phyloP scores from a whole-genome alignment of 35 echinoderm and acorn worm genomes.

The Apostichopus californicus region DNA sequence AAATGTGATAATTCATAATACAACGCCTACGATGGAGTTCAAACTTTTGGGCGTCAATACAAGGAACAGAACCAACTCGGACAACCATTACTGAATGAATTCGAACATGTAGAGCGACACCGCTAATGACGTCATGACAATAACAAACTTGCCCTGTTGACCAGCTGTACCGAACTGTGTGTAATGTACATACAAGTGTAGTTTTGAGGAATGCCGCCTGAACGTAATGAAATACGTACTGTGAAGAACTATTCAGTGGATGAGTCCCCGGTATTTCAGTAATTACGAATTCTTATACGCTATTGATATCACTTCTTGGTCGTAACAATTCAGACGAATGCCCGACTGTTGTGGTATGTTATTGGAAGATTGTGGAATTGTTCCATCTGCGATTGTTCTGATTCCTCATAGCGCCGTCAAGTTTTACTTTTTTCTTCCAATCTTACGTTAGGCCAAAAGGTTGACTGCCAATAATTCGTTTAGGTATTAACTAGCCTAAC shows the following conservation, averaged over 20 bases:
- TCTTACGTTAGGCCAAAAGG: background rate
- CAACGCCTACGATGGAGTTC: no score
- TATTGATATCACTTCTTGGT: constrained; percentile 16
- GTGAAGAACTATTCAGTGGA: background rate
- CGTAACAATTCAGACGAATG: constrained; percentile 4
- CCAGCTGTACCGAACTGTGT: constrained; percentile 10
- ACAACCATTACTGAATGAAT: no score
- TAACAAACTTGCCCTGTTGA: background rate
- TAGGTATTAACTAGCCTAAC: background rate
- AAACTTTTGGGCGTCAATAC: no score
- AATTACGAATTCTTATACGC: background rate
- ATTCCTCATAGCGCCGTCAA: constrained; percentile 39
- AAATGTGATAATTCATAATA: no score
- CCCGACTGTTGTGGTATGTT: constrained; percentile 3
- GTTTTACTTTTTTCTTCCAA: background rate
- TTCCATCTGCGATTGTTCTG: background rate
- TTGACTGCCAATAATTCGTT: background rate
- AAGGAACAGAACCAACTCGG: no score
- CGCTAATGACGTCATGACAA: constrained; percentile 7
- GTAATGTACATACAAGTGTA: background rate
- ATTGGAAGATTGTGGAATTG: constrained; percentile 4
- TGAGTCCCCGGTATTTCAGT: background rate
- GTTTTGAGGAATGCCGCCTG: background rate
- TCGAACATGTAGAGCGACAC: background rate
- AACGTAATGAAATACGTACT: background rate